Base-by-base conservation (phyloP, 2,797 vertebrate species). In the Alauda arvensis region DNA sequence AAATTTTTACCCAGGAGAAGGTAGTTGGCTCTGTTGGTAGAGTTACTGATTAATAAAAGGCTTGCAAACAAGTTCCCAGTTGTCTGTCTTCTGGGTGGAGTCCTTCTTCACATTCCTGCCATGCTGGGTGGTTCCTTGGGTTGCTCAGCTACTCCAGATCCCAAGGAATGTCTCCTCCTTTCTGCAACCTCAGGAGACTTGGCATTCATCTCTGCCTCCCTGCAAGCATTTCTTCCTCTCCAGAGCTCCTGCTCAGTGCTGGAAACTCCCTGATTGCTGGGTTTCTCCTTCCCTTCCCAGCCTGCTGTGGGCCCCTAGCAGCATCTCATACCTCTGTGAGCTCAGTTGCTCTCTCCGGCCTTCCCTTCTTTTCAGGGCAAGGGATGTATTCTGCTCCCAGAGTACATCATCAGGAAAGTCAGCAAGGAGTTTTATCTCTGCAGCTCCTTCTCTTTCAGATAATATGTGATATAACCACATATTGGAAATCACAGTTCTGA, bases 11-110 rank as follows among this genome's bases (percentile, higher is more conserved):
- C 28, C 71, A 74, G 57, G 56, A 89, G 70, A 85, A 85, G 18
- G 72, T 79, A 63, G 52, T 40, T 92, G 83, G 55, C 53, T 56
- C 42, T 70, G 0, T 19, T 83, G 67, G 60, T 60, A 59, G 76
- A 83, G 63, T 83, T 86, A 57, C 61, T 82, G 77, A 53, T 94
- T 78, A 75, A 55, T 87, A 46, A 74, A 90, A 87, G 45, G 18
- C 53, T 89, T 76, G 68, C 75, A 72, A 82, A 91, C 82, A 89
- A 89, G 77, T 87, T 78, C 83, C 77, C 8, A 0, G 71, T 83
- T 87, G 75, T 91, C 80, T 82, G 65, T 63, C 65, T 93, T 55
- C 57, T 91, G 91, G 83, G 87, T 87, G 85, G 85, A 89, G 85
- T 79, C 33, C 49, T 88, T 18, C 78, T 86, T 67, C 65, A 11